These are phyloP conservation scores for Tachystola acroxantha DNA, from an alignment of 2,888 invertebrate genomes.

Conservation along the genomic window DNA sequence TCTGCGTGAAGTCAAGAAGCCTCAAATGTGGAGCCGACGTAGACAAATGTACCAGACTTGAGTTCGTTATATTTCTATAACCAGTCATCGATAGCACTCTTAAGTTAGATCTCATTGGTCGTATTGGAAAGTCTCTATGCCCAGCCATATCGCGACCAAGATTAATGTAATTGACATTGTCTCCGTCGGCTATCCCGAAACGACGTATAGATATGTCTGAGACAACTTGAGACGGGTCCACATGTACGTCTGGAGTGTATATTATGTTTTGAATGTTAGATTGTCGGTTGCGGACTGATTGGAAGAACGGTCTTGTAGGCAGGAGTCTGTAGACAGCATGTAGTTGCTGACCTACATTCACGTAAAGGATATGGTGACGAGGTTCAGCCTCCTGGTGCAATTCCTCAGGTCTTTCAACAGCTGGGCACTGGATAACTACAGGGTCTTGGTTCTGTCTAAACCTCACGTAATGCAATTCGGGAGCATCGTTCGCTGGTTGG, in stretches of 20 bases:
- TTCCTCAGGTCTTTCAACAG: not conserved
- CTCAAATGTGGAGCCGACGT: slow-evolving; percentile 78
- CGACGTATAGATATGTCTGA: slow-evolving; percentile 49
- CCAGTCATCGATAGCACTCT: slow-evolving; percentile 75
- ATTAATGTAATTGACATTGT: slow-evolving; percentile 45
- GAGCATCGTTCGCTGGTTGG: too few species aligned
- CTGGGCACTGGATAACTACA: slow-evolving; percentile 12
- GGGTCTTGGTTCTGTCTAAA: slow-evolving; percentile 24
- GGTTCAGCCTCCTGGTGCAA: slow-evolving; percentile 20
- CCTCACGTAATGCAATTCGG: slow-evolving; percentile 16
- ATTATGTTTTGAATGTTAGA: slow-evolving; percentile 8
- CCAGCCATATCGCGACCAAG: slow-evolving; percentile 33
- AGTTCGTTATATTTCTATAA: slow-evolving; percentile 80
- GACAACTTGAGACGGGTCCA: slow-evolving; percentile 34
- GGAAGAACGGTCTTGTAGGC: slow-evolving; percentile 9
- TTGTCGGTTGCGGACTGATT: not conserved
- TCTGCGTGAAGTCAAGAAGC: slow-evolving; percentile 82
- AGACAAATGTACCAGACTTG: slow-evolving; percentile 78
- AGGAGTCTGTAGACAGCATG: slow-evolving; percentile 29
- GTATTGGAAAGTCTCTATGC: slow-evolving; percentile 11
- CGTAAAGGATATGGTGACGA: slow-evolving; percentile 38
- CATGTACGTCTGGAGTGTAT: slow-evolving; percentile 17
- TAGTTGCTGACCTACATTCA: slow-evolving; percentile 35
- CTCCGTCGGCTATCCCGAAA: slow-evolving; percentile 50
- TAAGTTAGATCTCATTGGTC: slow-evolving; percentile 65